These are phyloP conservation scores for Trypoxylon attenuatum DNA, from an alignment of 2,888 invertebrate species.

Conservation along the genomic window DNA sequence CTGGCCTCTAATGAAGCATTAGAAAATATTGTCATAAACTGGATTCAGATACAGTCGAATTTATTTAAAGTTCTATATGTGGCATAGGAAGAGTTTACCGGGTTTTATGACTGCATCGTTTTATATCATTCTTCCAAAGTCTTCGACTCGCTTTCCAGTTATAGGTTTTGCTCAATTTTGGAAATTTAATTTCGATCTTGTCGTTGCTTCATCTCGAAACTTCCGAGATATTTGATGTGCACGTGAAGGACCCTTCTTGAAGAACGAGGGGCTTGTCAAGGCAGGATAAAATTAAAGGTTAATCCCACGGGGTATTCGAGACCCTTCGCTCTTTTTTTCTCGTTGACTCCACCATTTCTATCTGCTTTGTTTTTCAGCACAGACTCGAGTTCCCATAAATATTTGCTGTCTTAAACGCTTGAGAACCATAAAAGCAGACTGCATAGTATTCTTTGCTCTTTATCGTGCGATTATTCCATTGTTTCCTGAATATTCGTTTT, in stretches of 20 bases:
- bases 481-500: too few species aligned
- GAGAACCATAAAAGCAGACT: conserved; percentile 57
- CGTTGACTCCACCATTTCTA: conserved; percentile 34
- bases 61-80: too few species aligned
- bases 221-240: conserved; percentile 53
- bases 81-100: too few species aligned
- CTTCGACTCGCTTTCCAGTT: too few species aligned
- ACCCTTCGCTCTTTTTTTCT: conserved; percentile 35
- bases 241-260: conserved; percentile 50
- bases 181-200: conserved; percentile 59
- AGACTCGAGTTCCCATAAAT: conserved; percentile 66
- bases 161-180: conserved; percentile 34
- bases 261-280: conserved; percentile 61
- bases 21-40: too few species aligned
- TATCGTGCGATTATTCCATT: not conserved
- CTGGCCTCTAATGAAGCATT: too few species aligned
- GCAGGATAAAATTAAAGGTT: conserved; percentile 73
- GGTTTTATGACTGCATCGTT: too few species aligned
- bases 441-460: not conserved
- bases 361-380: conserved; percentile 62
- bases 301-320: conserved; percentile 67
- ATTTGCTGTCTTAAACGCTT: conserved; percentile 68
- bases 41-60: too few species aligned
- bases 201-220: conserved; percentile 42
- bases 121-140: too few species aligned